Evolutionary conservation across 2,888 invertebrate genomes (phyloP), one percentile per base, ranked within the genome.

Genomic region (Ormyrus thymus): DNA sequence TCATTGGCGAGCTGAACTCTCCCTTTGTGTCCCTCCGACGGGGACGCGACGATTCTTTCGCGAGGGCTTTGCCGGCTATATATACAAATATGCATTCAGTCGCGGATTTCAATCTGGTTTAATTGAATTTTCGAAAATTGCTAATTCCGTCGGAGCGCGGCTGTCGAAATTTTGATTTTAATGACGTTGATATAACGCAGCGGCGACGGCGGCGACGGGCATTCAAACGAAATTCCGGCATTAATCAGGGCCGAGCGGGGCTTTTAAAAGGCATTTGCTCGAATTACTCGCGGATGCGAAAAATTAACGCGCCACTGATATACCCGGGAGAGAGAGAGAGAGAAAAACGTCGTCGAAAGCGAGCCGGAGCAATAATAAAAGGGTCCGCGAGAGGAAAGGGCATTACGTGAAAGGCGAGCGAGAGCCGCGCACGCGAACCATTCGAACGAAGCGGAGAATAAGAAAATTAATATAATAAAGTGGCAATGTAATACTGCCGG

Each of bases 381-480:
- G 45, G n/a, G 8, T 48, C 59, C 55, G 5, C 51, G 13, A 64
- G 46, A 46, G 46, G 45, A 10, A 43, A 56, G 10, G 29, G 29
- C 29, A 56, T 70, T 58, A 65, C 43, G 68, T 53, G 66, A 53
- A 77, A 66, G 56, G 50, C 10, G 29, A 29, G 29, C 29, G 29
- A 3, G 29, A 29, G 29, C 29, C 29, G 29, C 56, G 68, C 68
- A 66, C 72, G 59, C 78, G 78, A 75, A 79, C 50, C 78, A 65
- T 58, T 76, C 70, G 78, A 53, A 51, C 73, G 75, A 61, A 75
- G 62, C 29, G 29, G 68, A 68, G 75, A 71, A 75, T 53, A 59
- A 76, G 80, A 77, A 80, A 80, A 80, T 80, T 77, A 80, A 80
- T 80, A 74, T 77, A 74, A 80, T 77, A 77, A 80, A 77, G 80